Evolutionary conservation across 2,888 invertebrate species (phyloP), one percentile per base, ranked within the genome.

Genomic region (Griposia aprilina): DNA sequence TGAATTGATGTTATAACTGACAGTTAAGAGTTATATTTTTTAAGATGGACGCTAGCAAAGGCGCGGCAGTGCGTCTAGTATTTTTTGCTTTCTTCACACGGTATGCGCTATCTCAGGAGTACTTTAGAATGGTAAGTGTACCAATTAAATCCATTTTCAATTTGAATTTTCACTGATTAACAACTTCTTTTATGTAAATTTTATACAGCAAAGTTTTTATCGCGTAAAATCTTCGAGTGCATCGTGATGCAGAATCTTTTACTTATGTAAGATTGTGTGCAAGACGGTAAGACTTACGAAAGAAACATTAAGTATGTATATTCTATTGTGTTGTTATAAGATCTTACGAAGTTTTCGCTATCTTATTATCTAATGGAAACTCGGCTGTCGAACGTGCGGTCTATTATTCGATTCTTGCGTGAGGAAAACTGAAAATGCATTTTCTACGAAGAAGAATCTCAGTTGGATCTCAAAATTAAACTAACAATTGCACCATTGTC

Each of bases 91-190:
- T 96, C 94, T 94, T 90, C 92, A 93, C 94, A 90, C 92, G 95
- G 91, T 89, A 95, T 93, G 96, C 92, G 90, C 86, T 89, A 81
- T 90, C 92, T 48, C 90, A 96, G 87, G 96, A 96, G 73, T 95
- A 96, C 90, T 94, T 95, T 82, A 94, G 95, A 92, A 96, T 96
- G 96, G 96, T 97, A 86, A 96, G 96, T 93, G 82, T 77, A 71
- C 66, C 69, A 82, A 86, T 88, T 88, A 86, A 63, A 79, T 73
- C 65, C 63, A 75, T 80, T 78, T 82, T 74, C 80, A 72, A 81
- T 81, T 69, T 52, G 63, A 76, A 83, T 83, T 77, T 83, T n/a
- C 59, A 73, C 66, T 55, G 68, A 76, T 84, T 66, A 69, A 17
- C 30, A 8, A 45, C 60, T 17, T 55, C 13, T 55, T 73, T 8